Conservation (phyloP, 1,140 invertebrate genomes). For the Wiebesia pumilae region DNA sequence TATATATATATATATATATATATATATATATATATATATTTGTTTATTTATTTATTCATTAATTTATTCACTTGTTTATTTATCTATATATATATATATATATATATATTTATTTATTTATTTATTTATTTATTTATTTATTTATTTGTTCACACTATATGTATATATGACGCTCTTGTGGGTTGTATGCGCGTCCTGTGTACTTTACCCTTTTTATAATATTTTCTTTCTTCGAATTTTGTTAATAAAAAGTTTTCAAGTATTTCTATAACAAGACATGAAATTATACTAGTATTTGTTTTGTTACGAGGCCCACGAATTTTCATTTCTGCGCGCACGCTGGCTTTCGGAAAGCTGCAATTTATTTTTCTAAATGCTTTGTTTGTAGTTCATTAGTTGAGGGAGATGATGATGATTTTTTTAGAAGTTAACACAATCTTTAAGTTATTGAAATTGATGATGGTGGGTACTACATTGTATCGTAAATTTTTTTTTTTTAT, state of each 20-base stretch:
- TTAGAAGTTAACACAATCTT: neutral
- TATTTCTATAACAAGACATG: constrained; percentile 1
- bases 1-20: neutral
- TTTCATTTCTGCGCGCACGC: constrained; percentile 27
- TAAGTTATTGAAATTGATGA: neutral
- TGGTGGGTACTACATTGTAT: too few species aligned
- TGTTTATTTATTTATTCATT: too few species aligned
- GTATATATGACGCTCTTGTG: neutral
- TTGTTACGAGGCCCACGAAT: constrained; percentile 2
- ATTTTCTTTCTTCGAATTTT: constrained; percentile 10
- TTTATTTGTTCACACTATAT: neutral
- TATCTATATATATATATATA: too few species aligned
- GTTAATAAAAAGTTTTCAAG: neutral
- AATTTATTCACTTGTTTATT: too few species aligned
- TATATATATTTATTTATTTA: too few species aligned
- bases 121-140: too few species aligned
- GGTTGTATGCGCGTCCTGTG: constrained; percentile 32
- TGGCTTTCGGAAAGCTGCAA: constrained; percentile 27
- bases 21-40: too few species aligned
- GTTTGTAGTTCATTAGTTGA: neutral
- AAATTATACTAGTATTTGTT: neutral
- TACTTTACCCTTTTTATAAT: constrained; percentile 10
- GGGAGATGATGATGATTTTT: neutral
- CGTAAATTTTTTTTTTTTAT: too few species aligned
- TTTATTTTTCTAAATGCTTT: neutral